Evolutionary conservation across 2,113 vertebrate species (phyloP).

Genomic region (Lates calcarifer): DNA sequence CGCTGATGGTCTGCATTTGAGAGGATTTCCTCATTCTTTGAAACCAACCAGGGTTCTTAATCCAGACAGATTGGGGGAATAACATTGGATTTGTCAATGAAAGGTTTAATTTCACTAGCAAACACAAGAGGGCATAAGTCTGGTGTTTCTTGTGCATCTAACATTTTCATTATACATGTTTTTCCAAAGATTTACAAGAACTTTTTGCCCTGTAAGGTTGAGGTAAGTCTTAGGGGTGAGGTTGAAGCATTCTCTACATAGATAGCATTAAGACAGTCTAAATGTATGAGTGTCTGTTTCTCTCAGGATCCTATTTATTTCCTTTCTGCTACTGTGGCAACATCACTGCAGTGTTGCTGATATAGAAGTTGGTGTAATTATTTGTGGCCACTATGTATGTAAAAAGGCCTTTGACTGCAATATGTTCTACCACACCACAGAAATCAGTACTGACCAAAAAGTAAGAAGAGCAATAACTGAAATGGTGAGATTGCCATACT

Average conservation of each 20-base stretch:
- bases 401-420: conserved; percentile 76
- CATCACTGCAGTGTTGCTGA: conserved; percentile 59
- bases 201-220: conserved; percentile 43
- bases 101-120: conserved; percentile 47
- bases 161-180: conserved; percentile 74
- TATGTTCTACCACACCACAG: conserved; percentile 55
- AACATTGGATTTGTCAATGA: conserved; percentile 38
- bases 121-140: conserved; percentile 58
- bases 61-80: conserved; percentile 4
- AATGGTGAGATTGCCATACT: conserved; percentile 57
- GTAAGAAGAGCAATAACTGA: conserved; percentile 75
- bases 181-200: conserved; percentile 77
- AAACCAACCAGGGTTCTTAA: conserved; percentile 50
- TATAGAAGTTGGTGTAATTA: conserved; percentile 57
- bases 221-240: conserved; percentile 59
- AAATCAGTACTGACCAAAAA: conserved; percentile 80
- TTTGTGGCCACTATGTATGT: conserved; percentile 59
- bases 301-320: conserved; percentile 85
- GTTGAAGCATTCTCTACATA: conserved; percentile 62
- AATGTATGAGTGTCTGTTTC: conserved; percentile 67
- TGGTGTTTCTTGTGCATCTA: conserved; percentile 46
- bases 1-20: conserved; percentile 80
- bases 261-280: conserved; percentile 60
- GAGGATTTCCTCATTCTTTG: conserved; percentile 73
- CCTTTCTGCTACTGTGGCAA: conserved; percentile 65